Conservation (phyloP, 2,888 invertebrate genomes). For the Trichacis sp. region DNA sequence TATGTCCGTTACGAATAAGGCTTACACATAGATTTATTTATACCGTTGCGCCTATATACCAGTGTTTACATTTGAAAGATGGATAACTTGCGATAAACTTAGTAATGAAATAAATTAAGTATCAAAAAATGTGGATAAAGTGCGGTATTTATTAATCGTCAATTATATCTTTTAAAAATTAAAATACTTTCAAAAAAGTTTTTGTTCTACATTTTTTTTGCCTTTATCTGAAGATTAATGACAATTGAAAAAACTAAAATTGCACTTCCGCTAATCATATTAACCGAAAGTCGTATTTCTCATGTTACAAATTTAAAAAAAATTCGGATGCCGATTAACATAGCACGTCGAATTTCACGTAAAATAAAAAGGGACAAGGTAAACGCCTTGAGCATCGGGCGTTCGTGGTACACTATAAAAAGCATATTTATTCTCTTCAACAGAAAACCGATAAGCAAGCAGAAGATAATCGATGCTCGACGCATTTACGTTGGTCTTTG, state of each 20-base stretch:
- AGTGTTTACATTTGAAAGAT: neutral
- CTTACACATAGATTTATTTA: slow-evolving; percentile 5
- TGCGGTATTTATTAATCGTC: neutral
- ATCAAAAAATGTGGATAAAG: neutral
- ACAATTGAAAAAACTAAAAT: too few species aligned
- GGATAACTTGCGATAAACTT: neutral
- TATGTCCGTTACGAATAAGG: too few species aligned
- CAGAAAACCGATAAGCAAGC: too few species aligned
- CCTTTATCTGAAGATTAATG: neutral
- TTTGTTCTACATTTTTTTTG: neutral
- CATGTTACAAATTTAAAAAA: neutral
- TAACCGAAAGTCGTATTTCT: too few species aligned
- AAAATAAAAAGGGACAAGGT: too few species aligned
- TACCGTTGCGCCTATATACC: neutral
- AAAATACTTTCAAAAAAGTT: neutral
- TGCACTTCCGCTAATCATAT: too few species aligned
- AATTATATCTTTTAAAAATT: neutral
- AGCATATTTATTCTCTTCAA: too few species aligned
- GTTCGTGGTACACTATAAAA: too few species aligned
- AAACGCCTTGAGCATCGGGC: too few species aligned
- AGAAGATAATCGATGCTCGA: too few species aligned
- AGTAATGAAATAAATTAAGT: neutral
- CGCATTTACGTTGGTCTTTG: too few species aligned
- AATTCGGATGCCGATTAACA: neutral
- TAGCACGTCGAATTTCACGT: neutral